Evolutionary conservation across 2,113 vertebrate genomes (phyloP), one percentile per base, ranked within the genome.

Genomic region (Callaeas wilsoni): DNA sequence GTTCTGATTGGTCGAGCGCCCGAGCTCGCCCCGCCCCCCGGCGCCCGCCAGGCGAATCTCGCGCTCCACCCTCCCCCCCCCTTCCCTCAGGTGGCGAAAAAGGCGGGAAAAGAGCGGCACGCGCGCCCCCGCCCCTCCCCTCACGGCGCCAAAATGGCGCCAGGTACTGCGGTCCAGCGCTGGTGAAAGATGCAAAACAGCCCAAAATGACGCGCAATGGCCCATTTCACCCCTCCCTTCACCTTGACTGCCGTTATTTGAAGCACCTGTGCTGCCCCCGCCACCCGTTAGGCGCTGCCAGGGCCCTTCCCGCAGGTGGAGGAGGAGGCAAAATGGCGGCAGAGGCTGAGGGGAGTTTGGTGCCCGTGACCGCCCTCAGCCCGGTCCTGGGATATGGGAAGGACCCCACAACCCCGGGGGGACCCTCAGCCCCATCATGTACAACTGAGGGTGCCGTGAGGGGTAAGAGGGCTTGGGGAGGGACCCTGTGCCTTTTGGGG

Each of bases 211-310:
- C 11, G 23, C 64, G 3, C 8, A 18, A 17, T 5, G 13, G 5
- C 12, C 8, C 8, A 3, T 41, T 62, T 47, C 7, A 8, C 13
- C 35, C 13, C 3, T 22, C 3, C 4, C 6, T 8, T n/a, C 17
- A 1, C 37, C 21, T 52, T 5, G 25, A 23, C 8, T 16, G 21
- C 20, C 6, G 5, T 13, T 22, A n/a, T 19, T 39, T 6, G 12
- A 82, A 55, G 16, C 32, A 18, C 4, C 3, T 15, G 26, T 3
- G 30, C 12, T 29, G n/a, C 7, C 17, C 19, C 1, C 4, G 2
- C 7, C 37, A 13, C 49, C 39, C 30, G 7, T 13, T 10, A 46
- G 0, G 16, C 2, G 0, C 16, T 20, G 9, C 18, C 26, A 1
- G 16, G 16, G 30, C 15, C 33, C 16, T 59, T 46, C 10, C n/a